Evolutionary conservation across 2,888 invertebrate species (phyloP).

Genomic region (Calliopum simillimum): DNA sequence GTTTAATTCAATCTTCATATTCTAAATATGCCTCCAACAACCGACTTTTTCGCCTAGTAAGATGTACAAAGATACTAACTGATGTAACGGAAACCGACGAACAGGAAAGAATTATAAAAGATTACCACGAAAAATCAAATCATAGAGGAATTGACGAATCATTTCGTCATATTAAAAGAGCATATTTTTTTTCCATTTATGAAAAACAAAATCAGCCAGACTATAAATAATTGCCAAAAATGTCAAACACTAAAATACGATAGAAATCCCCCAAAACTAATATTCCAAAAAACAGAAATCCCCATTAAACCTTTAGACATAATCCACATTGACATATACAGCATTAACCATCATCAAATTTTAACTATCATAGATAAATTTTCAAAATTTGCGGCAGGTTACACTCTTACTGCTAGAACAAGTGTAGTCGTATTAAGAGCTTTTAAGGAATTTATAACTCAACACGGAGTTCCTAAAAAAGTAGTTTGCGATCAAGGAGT

Average conservation of each 20-base stretch:
- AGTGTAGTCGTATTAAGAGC: background rate
- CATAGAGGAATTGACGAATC: slow-evolving; percentile 43
- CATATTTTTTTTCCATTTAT: too few relatives aligned
- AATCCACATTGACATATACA: too few relatives aligned
- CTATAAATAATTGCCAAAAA: background rate
- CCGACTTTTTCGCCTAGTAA: too few relatives aligned
- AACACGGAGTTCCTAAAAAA: background rate
- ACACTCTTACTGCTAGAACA: too few relatives aligned
- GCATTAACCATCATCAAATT: background rate
- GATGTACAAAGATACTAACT: slow-evolving; percentile 39
- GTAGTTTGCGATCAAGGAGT: slow-evolving; percentile 12
- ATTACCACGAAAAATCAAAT: slow-evolving; percentile 43
- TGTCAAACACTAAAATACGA: background rate
- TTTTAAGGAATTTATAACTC: background rate
- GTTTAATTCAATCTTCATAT: slow-evolving; percentile 17
- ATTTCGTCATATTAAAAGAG: too few relatives aligned
- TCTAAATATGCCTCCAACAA: slow-evolving; percentile 25
- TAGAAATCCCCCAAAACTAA: background rate
- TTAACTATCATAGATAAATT: too few relatives aligned
- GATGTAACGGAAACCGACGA: slow-evolving; percentile 42
- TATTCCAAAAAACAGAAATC: background rate
- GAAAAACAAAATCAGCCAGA: background rate
- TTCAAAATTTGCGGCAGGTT: too few relatives aligned
- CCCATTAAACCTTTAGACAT: too few relatives aligned
- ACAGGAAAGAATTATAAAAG: slow-evolving; percentile 42